Evolutionary conservation across 1,140 invertebrate species (phyloP).

Genomic region (Phocides pigmalion): DNA sequence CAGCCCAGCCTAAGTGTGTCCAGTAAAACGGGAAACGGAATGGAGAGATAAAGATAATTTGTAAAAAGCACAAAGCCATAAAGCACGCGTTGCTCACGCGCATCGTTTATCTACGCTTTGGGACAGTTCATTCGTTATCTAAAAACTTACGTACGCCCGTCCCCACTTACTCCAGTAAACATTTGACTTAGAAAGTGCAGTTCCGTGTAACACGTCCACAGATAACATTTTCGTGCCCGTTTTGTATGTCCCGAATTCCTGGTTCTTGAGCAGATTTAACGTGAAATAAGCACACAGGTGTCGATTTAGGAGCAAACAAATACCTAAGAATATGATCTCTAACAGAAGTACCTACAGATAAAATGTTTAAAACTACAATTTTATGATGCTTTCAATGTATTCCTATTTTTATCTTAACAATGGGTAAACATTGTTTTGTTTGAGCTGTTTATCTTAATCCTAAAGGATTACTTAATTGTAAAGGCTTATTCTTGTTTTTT

Average conservation of each 20-base stretch:
- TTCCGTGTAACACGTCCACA: conserved; percentile 76
- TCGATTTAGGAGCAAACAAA: conserved; percentile 61
- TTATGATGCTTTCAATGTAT: conserved; percentile 2
- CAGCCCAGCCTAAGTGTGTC: conserved; percentile 49
- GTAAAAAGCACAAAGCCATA: conserved; percentile 65
- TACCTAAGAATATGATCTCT: not conserved
- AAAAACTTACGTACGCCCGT: conserved; percentile 67
- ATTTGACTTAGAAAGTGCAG: conserved; percentile 82
- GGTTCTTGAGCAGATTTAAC: conserved; percentile 52
- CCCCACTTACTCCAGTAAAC: conserved; percentile 74
- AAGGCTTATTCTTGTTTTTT: conserved; percentile 13
- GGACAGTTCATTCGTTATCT: conserved; percentile 76
- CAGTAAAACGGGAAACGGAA: conserved; percentile 58
- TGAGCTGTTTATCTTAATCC: conserved; percentile 18
- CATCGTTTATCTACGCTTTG: conserved; percentile 66
- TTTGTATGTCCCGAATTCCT: conserved; percentile 67
- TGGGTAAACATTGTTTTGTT: conserved; percentile 20
- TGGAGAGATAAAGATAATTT: conserved; percentile 65
- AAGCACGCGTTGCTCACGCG: conserved; percentile 57
- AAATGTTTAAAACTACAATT: conserved; percentile 14
- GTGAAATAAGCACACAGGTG: conserved; percentile 43
- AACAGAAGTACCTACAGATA: not conserved
- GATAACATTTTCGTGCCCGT: conserved; percentile 70
- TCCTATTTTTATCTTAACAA: conserved; percentile 12
- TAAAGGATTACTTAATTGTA: conserved; percentile 6